Evolutionary conservation across 2,113 vertebrate genomes (phyloP), one percentile per base, ranked within the genome.

Genomic region (Sylvilagus bachmani): DNA sequence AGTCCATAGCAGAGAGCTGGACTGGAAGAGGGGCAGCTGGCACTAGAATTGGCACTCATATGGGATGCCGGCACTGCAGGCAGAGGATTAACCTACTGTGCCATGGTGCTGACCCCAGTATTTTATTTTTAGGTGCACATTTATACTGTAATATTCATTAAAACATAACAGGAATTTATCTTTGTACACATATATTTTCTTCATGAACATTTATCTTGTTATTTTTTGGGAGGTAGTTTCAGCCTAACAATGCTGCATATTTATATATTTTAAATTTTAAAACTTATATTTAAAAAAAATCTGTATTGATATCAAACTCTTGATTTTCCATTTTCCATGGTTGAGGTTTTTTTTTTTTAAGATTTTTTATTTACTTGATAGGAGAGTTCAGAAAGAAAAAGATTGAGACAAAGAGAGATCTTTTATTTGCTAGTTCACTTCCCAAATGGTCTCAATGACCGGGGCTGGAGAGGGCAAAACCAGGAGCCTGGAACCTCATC

Each of bases 241-340:
- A 91, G 27, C 24, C 25, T 86, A 62, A 78, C 66, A 19, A 53
- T 81, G 53, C 67, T 69, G 11, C 25, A 36, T 31, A 84, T 71
- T 38, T 91, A 90, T 75, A 81, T 61, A 44, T 75, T 62, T 53
- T 0, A 55, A 86, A 17, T 55, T 29, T 84, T 84, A 62, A 55
- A 61, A 80, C 36, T 86, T 93, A 61, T 51, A 74, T n/a, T 89
- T 44, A 81, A 83, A 80, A 78, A 93, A 61, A 19, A 64, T 22
- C 10, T 55, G 10, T 1, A 27, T 5, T 71, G 79, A 73, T 51
- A 64, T 80, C 71, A 73, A 92, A 70, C 24, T 70, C 12, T 21
- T 21, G 62, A 22, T 17, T 84, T 75, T 90, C 17, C 31, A n/a
- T n/a, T 77, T 77, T 5, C 11, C 9, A 36, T 78, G 0, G 6